Evolutionary conservation across 2,797 vertebrate species (phyloP).

Genomic region (Enteromius trimaculatus): DNA sequence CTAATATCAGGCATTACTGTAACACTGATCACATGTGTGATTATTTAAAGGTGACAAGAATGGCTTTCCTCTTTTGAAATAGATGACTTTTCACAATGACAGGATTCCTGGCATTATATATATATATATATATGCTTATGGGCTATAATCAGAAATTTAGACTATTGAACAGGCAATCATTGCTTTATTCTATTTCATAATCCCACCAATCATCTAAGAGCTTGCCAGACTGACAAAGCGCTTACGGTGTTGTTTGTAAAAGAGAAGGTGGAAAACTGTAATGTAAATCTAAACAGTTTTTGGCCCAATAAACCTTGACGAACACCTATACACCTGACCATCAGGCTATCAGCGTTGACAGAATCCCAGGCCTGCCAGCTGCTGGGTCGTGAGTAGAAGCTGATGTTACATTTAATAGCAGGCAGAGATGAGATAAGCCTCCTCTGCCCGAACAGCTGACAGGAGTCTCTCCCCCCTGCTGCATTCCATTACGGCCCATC

Average conservation of each 20-base stretch:
- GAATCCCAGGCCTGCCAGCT: background rate
- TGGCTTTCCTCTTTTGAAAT: background rate
- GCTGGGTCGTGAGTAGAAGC: conserved; percentile 2
- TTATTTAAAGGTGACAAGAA: background rate
- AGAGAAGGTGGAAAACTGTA: background rate
- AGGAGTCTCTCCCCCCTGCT: conserved; percentile 17
- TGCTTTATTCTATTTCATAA: background rate
- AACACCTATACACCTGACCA: conserved; percentile 20
- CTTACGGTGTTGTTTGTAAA: background rate
- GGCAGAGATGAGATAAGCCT: conserved; percentile 29
- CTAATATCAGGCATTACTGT: conserved; percentile 3
- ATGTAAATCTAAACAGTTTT: background rate
- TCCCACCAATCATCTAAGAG: background rate
- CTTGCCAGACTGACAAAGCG: background rate
- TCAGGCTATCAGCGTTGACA: conserved; percentile 1
- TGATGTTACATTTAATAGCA: conserved; percentile 33
- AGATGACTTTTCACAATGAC: background rate
- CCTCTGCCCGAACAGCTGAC: background rate
- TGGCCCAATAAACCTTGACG: background rate
- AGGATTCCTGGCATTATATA: background rate
- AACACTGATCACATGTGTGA: background rate
- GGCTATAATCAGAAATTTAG: background rate
- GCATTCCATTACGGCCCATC: conserved; percentile 10
- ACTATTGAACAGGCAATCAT: background rate
- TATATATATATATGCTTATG: background rate